A percentile compares a stretch with the other conserved stretches of the same genome.
Evolutionary conservation across 1,140 invertebrate species (phyloP).

Genomic region (Temnothorax longispinosus): DNA sequence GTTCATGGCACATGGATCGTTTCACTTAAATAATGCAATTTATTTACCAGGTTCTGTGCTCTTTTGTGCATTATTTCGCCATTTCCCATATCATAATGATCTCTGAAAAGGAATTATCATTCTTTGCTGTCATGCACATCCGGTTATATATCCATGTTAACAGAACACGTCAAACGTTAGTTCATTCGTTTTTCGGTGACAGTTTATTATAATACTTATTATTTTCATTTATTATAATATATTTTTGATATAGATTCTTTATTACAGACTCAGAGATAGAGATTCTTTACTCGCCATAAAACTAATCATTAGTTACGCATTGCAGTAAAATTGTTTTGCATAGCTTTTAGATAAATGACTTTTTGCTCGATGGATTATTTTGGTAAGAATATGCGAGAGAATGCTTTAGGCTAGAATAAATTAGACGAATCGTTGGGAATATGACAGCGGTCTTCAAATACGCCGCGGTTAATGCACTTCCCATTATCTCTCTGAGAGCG

Average conservation of each 20-base stretch:
- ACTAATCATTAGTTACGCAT: constrained; percentile 9
- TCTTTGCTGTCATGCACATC: background rate
- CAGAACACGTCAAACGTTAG: background rate
- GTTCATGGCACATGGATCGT: constrained; percentile 24
- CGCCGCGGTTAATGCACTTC: constrained; percentile 41
- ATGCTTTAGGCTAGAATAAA: background rate
- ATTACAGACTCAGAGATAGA: too few relatives aligned
- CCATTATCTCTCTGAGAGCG: constrained; percentile 29
- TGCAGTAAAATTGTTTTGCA: background rate
- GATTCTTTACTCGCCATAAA: background rate
- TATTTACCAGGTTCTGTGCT: constrained; percentile 35
- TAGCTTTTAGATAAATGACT: background rate
- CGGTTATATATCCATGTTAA: background rate
- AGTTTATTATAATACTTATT: background rate
- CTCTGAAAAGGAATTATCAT: background rate
- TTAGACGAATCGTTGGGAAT: constrained; percentile 27
- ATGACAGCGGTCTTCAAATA: constrained; percentile 38
- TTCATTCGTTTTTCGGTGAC: background rate
- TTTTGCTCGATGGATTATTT: background rate
- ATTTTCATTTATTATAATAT: background rate
- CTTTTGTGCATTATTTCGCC: background rate
- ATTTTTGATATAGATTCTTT: background rate
- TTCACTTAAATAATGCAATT: constrained; percentile 51
- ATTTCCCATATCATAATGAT: constrained; percentile 61
- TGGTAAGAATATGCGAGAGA: background rate